Conservation (phyloP, 2,797 vertebrate genomes). For the Moxostoma hubbsi region DNA sequence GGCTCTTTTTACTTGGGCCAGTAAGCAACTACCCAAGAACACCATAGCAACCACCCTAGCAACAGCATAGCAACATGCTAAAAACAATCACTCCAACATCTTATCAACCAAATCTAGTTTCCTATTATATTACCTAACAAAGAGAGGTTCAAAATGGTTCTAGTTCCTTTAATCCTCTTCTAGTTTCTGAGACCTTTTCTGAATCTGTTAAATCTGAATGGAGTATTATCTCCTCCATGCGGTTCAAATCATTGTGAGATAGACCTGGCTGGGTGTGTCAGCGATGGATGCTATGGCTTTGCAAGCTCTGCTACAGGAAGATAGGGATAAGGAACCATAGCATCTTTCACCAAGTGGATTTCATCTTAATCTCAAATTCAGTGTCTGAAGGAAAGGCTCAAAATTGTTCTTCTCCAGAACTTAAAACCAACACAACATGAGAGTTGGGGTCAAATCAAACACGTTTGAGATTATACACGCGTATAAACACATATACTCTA, state of each 20-base stretch:
- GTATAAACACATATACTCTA: too few relatives aligned
- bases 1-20: too few relatives aligned
- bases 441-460: too few relatives aligned
- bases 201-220: conserved; percentile 14
- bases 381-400: neutral
- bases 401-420: neutral
- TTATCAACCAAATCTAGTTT: neutral
- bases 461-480: too few relatives aligned
- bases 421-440: neutral
- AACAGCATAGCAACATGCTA: too few relatives aligned
- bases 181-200: conserved; percentile 14
- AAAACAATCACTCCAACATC: too few relatives aligned
- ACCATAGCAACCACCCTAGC: too few relatives aligned
- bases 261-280: neutral
- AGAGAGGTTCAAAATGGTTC: neutral
- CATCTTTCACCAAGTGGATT: neutral
- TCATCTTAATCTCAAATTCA: conserved; percentile 27
- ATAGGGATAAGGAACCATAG: conserved; percentile 11
- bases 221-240: conserved; percentile 2
- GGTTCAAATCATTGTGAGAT: neutral
- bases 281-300: conserved; percentile 1
- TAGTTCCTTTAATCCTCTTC: conserved; percentile 7
- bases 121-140: neutral
- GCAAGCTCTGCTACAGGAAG: conserved; percentile 7
- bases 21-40: too few relatives aligned